A percentile compares a stretch with the other conserved stretches of the same genome.
Evolutionary conservation across 2,888 invertebrate species (phyloP).

Genomic region (Trissonchulus latispiculum): DNA sequence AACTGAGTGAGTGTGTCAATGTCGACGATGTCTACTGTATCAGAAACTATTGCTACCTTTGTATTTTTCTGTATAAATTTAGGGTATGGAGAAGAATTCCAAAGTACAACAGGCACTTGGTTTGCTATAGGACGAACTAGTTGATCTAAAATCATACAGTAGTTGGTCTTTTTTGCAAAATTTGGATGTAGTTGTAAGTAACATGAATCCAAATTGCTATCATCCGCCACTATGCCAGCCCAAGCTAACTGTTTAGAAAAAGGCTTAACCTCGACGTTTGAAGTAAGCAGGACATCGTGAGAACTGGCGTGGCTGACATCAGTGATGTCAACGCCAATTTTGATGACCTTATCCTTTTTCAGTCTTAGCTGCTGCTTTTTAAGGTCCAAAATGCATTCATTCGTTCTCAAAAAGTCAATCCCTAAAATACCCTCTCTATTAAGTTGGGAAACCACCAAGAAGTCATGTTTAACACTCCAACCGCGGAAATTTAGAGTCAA

Average conservation of each 20-base stretch:
- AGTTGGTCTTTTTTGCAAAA: neutral
- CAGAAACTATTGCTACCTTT: neutral
- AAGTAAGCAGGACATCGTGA: neutral
- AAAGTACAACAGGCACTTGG: neutral
- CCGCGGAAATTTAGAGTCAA: neutral
- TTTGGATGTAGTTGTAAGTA: neutral
- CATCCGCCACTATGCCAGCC: neutral
- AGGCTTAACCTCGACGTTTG: neutral
- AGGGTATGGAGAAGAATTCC: neutral
- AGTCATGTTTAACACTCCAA: neutral
- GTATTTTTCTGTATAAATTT: neutral
- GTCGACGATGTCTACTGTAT: neutral
- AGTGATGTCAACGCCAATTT: neutral
- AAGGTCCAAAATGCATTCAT: neutral
- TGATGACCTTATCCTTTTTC: neutral
- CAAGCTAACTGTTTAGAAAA: neutral
- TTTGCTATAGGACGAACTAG: neutral
- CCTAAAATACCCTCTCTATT: neutral
- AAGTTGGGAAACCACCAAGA: neutral
- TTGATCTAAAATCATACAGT: neutral
- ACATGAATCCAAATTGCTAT: neutral
- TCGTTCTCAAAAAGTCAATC: neutral
- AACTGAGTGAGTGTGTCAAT: neutral
- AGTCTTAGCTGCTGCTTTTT: neutral
- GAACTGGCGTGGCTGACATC: neutral